Evolutionary conservation across 2,888 invertebrate genomes (phyloP).

Genomic region (Portevinia maculata): DNA sequence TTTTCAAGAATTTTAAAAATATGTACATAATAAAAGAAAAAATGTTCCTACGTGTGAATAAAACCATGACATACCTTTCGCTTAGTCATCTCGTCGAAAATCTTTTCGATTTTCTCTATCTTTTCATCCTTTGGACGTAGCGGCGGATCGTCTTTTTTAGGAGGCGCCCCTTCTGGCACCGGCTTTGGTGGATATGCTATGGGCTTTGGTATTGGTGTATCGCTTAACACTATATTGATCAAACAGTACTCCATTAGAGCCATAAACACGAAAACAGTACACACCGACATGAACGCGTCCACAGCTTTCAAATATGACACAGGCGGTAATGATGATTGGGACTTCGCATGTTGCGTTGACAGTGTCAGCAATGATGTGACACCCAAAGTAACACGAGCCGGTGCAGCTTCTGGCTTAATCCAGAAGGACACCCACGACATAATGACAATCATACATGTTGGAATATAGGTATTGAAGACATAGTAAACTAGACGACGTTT

Average conservation of each 20-base stretch:
- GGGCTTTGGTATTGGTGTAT: conserved; percentile 82
- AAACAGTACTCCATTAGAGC: conserved; percentile 96
- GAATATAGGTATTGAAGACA: conserved; percentile 96
- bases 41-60: too few relatives aligned
- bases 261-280: conserved; percentile 96
- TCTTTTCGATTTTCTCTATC: conserved; percentile 82
- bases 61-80: conserved; percentile 80
- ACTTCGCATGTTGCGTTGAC: conserved; percentile 96
- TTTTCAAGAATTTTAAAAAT: too few relatives aligned
- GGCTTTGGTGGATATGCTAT: conserved; percentile 81
- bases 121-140: conserved; percentile 79
- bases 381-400: conserved; percentile 95
- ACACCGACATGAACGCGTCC: conserved; percentile 96
- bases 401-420: conserved; percentile 97
- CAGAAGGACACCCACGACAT: conserved; percentile 99
- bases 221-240: conserved; percentile 87
- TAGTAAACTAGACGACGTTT: conserved; percentile 95
- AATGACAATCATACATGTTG: conserved; percentile 96
- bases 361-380: conserved; percentile 94
- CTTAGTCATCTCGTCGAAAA: conserved; percentile 82
- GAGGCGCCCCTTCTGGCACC: conserved; percentile 78
- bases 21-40: too few relatives aligned
- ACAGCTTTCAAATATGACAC: conserved; percentile 97
- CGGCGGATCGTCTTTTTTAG: conserved; percentile 78
- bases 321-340: conserved; percentile 95